Evolutionary conservation across 1,140 invertebrate genomes (phyloP).

Genomic region (Aphelenchoides fujianensis): DNA sequence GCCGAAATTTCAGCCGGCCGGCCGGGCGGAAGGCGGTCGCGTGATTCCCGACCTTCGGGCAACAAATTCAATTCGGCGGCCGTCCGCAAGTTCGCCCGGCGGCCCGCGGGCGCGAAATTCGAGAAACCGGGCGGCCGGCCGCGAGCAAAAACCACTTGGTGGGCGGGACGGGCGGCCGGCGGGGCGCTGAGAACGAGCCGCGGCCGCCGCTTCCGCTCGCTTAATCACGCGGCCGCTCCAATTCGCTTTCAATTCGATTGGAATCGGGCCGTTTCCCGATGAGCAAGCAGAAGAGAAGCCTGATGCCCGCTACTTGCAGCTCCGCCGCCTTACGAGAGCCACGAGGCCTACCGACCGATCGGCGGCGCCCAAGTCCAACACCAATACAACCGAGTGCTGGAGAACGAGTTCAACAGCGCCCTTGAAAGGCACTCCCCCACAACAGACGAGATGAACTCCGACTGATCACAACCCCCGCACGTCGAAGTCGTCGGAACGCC

Average conservation of each 20-base stretch:
- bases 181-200: too few relatives aligned
- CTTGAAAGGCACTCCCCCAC: not conserved
- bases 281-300: too few relatives aligned
- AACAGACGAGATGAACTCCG: not conserved
- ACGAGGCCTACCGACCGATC: not conserved
- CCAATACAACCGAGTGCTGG: slow-evolving; percentile 6
- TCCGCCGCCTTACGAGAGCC: slow-evolving; percentile 4
- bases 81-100: not conserved
- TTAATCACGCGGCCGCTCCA: not conserved
- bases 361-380: not conserved
- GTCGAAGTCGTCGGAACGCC: not conserved
- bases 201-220: too few relatives aligned
- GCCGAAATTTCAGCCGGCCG: not conserved
- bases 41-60: not conserved
- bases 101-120: too few relatives aligned
- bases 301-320: not conserved
- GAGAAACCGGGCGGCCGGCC: too few relatives aligned
- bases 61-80: not conserved
- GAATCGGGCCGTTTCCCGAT: too few relatives aligned
- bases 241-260: too few relatives aligned
- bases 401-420: not conserved
- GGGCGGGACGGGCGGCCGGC: too few relatives aligned
- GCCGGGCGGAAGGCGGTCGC: not conserved
- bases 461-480: not conserved
- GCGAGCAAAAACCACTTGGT: too few relatives aligned